A percentile compares a stretch with the other conserved stretches of the same genome.
Evolutionary conservation across 30 jellyfish, hydroid and myxozoan species (phyloP).

Genomic region (Cassiopea xamachana): DNA sequence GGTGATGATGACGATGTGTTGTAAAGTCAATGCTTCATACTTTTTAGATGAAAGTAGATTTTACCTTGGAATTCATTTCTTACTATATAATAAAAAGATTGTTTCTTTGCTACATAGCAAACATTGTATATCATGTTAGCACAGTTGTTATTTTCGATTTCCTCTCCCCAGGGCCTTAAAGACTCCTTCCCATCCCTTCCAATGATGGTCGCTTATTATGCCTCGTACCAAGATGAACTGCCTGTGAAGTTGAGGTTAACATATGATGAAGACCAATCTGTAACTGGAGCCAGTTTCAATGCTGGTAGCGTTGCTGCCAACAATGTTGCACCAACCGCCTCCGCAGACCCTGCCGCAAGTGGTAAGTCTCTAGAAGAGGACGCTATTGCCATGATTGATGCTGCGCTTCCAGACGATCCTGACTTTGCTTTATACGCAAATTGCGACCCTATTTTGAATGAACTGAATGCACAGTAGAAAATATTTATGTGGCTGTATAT

Average conservation of each 20-base stretch:
- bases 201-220: conserved; percentile 79
- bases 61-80: too few relatives aligned
- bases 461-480: conserved; percentile 27
- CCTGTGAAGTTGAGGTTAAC: conserved; percentile 84
- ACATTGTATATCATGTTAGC: too few relatives aligned
- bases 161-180: conserved; percentile 70
- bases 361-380: conserved; percentile 11
- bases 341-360: background rate
- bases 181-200: conserved; percentile 62
- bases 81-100: too few relatives aligned
- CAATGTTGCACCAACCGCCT: background rate
- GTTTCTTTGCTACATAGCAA: too few relatives aligned
- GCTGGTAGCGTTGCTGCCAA: conserved; percentile 40
- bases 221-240: conserved; percentile 81
- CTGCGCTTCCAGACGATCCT: conserved; percentile 63
- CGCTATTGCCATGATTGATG: conserved; percentile 46
- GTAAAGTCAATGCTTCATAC: too few relatives aligned
- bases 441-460: conserved; percentile 71
- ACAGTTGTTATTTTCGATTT: too few relatives aligned
- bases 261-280: conserved; percentile 72
- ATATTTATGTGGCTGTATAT: too few relatives aligned
- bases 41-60: too few relatives aligned
- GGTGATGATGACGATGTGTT: too few relatives aligned
- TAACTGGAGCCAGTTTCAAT: background rate
- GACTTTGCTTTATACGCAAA: conserved; percentile 70